Base-by-base conservation (phyloP, 1,140 invertebrate genomes). In the Pantala flavescens region DNA sequence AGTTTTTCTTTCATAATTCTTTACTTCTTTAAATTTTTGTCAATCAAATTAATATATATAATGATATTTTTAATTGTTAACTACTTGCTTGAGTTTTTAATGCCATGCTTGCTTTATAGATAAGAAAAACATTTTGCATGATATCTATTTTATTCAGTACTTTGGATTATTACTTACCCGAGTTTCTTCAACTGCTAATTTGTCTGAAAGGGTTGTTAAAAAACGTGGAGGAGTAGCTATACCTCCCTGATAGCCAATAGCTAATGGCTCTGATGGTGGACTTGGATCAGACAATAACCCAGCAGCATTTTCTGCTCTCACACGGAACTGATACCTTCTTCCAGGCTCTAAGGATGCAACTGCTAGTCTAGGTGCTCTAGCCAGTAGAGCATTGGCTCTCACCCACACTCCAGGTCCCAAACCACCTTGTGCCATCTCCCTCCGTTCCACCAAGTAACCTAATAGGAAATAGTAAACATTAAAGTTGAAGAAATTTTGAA, bases 321-420 rank as follows among this genome's bases (percentile, higher is more conserved):
- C 91, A 55, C 95, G 86, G 84, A 96, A 96, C 80, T 93, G 91
- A 81, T 97, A 97, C 70, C 91, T 86, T 86, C 92, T 93, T 74
- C 94, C 94, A 0, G 92, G 91, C 78, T 93, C 90, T 16, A 95
- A 84, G 28, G 92, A 91, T 75, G 88, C 89, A 21, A 95, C 84
- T 21, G 90, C 88, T 12, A 93, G 83, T 81, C 94, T 90, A 0
- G 90, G 88, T 42, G 87, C 85, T 7, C 84, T 82, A 7, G 93
- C 89, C 2, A 91, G 83, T 24, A 86, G 85, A 11, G 91, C 89
- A 11, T 90, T 88, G 0, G 92, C 90, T 76, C 90, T 86, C 10
- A 92, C 86, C 92, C 92, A 94, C 74, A 92, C 87, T 0, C 90
- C 85, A 0, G 90, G 89, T 5, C 91, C 91, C n/a, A 63, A 16